Evolutionary conservation across 2,113 vertebrate species (phyloP), one percentile per base, ranked within the genome.

Genomic region (Stercorarius parasiticus): DNA sequence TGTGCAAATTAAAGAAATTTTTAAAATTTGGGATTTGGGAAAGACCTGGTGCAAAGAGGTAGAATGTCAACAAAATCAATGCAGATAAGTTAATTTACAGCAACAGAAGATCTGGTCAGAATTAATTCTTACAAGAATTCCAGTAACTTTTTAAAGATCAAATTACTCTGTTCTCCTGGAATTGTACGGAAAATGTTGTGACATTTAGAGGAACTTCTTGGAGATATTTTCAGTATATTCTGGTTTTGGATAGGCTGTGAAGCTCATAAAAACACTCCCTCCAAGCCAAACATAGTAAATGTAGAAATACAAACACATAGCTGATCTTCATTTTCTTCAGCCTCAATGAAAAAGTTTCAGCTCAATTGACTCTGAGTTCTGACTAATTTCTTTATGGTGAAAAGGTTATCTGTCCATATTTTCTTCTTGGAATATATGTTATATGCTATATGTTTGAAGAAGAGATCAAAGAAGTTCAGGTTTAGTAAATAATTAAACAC

Each of bases 201-300:
- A 91, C 47, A 78, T 85, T 61, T 80, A 86, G 40, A 64, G 66
- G 93, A 80, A 81, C 2, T 77, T 84, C 15, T 90, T 97, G 89
- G 87, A 95, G 64, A 76, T n/a, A n/a, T 83, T 78, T 81, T 82
- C 67, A 69, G 23, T n/a, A n/a, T 94, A 91, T 93, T 84, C 70
- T 96, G 66, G 21, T 23, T 97, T 86, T 89, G 73, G 49, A 80
- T 83, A 89, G 42, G 30, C 42, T 82, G 26, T 70, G 84, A 73
- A 80, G 40, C 56, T 91, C 47, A n/a, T 88, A 87, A 91, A 96
- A 85, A 43, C 17, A 22, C 15, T 80, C 10, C 10, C 17, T 86
- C 34, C 8, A 5, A 88, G 91, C 76, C 93, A 96, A 88, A 90
- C 2, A 1, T 76, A 94, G 86, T 89, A 96, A 90, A 94, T 83